Conservation (phyloP, 2,797 vertebrate species). For the Pagetopsis macropterus region DNA sequence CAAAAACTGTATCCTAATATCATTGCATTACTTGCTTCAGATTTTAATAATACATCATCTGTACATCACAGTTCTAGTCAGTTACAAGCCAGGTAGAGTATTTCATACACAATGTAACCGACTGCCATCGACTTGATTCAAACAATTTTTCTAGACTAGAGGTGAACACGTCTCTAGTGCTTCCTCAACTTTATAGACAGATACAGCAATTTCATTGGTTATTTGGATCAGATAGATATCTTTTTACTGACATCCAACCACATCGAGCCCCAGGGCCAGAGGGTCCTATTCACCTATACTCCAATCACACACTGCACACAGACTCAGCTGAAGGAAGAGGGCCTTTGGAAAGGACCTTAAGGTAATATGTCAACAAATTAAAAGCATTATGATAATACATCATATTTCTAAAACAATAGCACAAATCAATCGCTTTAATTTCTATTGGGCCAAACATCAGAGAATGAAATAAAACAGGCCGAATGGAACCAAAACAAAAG, state of each 20-base stretch:
- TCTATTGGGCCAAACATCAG: slow-evolving; percentile 75
- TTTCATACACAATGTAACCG: slow-evolving; percentile 85
- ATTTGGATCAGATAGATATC: slow-evolving; percentile 81
- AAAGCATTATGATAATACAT: slow-evolving; percentile 79
- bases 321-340: slow-evolving; percentile 77
- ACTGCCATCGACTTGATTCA: slow-evolving; percentile 85
- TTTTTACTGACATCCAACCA: slow-evolving; percentile 80
- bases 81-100: slow-evolving; percentile 92
- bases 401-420: slow-evolving; percentile 76
- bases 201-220: slow-evolving; percentile 86
- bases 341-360: slow-evolving; percentile 74
- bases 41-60: slow-evolving; percentile 92
- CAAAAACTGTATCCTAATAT: slow-evolving; percentile 97
- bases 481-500: slow-evolving; percentile 19
- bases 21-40: slow-evolving; percentile 96
- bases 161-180: slow-evolving; percentile 68
- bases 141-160: slow-evolving; percentile 78
- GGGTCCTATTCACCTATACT: slow-evolving; percentile 75
- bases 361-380: slow-evolving; percentile 76
- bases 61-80: slow-evolving; percentile 97
- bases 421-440: slow-evolving; percentile 78
- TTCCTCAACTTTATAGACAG: slow-evolving; percentile 81
- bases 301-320: slow-evolving; percentile 77
- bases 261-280: slow-evolving; percentile 68
- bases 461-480: slow-evolving; percentile 37